Evolutionary conservation across 1,140 invertebrate genomes (phyloP).

Genomic region (Drosophila miranda): DNA sequence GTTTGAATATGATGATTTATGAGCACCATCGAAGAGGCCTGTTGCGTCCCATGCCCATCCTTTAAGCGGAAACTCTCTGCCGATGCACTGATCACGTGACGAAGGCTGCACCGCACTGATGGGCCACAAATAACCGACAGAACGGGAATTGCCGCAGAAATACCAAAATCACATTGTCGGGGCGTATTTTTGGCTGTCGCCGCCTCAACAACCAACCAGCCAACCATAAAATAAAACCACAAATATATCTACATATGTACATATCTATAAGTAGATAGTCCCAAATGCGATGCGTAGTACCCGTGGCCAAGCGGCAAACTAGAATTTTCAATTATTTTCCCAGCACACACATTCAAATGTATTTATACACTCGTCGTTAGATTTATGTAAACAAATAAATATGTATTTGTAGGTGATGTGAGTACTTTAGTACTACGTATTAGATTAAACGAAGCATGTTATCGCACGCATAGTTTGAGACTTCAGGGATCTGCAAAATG

Average conservation of each 20-base stretch:
- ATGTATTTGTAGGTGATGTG: background rate
- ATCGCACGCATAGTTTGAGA: too few relatives aligned
- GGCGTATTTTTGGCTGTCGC: constrained; percentile 61
- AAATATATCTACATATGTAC: constrained; percentile 55
- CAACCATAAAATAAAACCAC: constrained; percentile 52
- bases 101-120: constrained; percentile 32
- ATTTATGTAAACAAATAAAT: constrained; percentile 12
- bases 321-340: constrained; percentile 59
- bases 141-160: constrained; percentile 19
- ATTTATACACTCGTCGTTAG: constrained; percentile 10
- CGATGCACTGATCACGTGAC: constrained; percentile 33
- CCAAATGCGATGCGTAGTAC: constrained; percentile 56
- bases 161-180: constrained; percentile 36
- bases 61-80: constrained; percentile 10
- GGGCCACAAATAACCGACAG: constrained; percentile 29
- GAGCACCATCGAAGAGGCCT: background rate
- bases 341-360: constrained; percentile 28
- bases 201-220: constrained; percentile 13
- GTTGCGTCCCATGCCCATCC: constrained; percentile 2
- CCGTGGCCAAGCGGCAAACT: constrained; percentile 42
- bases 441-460: too few relatives aligned
- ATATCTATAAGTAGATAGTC: constrained; percentile 43
- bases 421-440: background rate
- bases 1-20: constrained; percentile 40
- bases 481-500: too few relatives aligned